phyloP scores from a whole-genome alignment of 1,140 invertebrate species.

The Psilanteris sp. region DNA sequence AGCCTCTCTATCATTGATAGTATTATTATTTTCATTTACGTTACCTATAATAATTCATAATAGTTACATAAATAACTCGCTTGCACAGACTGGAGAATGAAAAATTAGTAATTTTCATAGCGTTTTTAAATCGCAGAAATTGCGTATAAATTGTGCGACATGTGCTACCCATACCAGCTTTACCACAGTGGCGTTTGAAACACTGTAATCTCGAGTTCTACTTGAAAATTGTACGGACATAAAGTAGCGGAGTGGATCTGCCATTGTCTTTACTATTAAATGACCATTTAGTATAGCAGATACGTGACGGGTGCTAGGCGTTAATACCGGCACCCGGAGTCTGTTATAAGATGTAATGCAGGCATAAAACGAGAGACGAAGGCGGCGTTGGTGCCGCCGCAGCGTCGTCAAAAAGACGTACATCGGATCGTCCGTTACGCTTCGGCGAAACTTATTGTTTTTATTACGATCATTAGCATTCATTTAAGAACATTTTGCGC shows the following conservation, averaged over 20 bases:
- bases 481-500: conserved; percentile 39
- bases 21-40: too few relatives aligned
- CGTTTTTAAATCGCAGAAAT: too few relatives aligned
- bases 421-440: conserved; percentile 27
- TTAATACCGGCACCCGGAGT: conserved; percentile 64
- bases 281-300: conserved; percentile 66
- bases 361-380: conserved; percentile 60
- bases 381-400: conserved; percentile 43
- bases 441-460: conserved; percentile 65
- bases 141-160: too few relatives aligned
- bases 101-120: too few relatives aligned
- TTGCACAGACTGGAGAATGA: too few relatives aligned
- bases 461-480: conserved; percentile 68
- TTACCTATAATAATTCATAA: too few relatives aligned
- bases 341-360: conserved; percentile 73
- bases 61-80: too few relatives aligned
- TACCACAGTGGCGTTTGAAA: too few relatives aligned
- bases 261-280: conserved; percentile 69
- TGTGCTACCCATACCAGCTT: too few relatives aligned
- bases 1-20: too few relatives aligned
- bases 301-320: conserved; percentile 65
- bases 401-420: conserved; percentile 53
- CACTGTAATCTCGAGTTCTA: too few relatives aligned
- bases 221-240: conserved; percentile 4
- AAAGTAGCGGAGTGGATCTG: conserved; percentile 1